Evolutionary conservation across 1,140 invertebrate genomes (phyloP).

Genomic region (Venustaconcha ellipsiformis): DNA sequence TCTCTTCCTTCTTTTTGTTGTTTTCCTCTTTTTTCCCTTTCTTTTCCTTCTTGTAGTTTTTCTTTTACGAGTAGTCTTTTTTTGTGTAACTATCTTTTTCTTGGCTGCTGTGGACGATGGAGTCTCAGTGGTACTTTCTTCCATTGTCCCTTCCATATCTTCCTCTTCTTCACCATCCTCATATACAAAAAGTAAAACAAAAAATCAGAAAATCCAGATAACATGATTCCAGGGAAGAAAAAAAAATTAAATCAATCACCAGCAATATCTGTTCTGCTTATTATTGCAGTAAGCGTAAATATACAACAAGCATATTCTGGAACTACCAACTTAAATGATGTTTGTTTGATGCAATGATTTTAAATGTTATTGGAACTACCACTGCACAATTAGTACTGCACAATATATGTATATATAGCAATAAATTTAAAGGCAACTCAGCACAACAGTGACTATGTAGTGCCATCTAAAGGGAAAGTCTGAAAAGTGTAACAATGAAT

Average conservation of each 20-base stretch:
- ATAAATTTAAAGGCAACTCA: too few species aligned
- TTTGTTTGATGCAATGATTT: neutral
- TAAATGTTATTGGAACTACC: neutral
- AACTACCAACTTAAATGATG: neutral
- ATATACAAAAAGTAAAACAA: neutral
- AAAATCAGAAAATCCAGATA: neutral
- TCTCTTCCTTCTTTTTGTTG: conserved; percentile 36
- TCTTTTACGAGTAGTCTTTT: conserved; percentile 32
- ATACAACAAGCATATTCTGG: neutral
- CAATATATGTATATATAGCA: too few species aligned
- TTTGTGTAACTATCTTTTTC: conserved; percentile 34
- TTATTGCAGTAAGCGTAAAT: neutral
- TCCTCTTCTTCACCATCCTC: conserved; percentile 11
- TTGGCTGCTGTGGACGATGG: conserved; percentile 8
- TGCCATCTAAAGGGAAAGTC: too few species aligned
- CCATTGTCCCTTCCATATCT: conserved; percentile 14
- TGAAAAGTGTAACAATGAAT: too few species aligned
- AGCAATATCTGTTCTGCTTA: neutral
- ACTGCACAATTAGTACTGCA: too few species aligned
- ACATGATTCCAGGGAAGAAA: neutral
- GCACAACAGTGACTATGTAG: too few species aligned
- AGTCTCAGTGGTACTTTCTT: conserved; percentile 5
- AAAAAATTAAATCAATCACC: neutral
- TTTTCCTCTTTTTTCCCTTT: conserved; percentile 34
- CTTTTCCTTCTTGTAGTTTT: conserved; percentile 26